Conservation (phyloP, 2,888 invertebrate species). For the Pilophorus perplexus region DNA sequence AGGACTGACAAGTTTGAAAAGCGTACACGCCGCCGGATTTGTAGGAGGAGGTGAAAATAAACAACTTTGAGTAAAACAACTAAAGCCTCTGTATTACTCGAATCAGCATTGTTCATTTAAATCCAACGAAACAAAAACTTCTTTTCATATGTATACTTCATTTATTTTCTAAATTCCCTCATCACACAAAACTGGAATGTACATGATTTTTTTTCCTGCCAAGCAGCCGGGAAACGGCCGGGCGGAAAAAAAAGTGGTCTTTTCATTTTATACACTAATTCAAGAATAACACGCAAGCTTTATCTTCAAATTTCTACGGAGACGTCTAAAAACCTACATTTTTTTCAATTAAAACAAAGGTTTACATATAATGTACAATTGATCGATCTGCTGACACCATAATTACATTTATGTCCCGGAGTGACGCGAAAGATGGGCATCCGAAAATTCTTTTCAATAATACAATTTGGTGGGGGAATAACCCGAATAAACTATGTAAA, state of each 20-base stretch:
- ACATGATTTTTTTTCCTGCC: constrained; percentile 21
- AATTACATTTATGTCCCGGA: constrained; percentile 13
- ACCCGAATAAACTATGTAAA: constrained; percentile 24
- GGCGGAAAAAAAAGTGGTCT: no score
- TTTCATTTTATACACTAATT: constrained; percentile 38
- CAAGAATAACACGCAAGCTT: constrained; percentile 31
- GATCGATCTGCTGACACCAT: constrained; percentile 20
- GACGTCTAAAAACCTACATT: constrained; percentile 22
- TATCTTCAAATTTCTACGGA: no score
- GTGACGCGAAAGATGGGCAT: background rate
- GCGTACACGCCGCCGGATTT: no score
- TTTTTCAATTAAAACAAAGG: constrained; percentile 18
- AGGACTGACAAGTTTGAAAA: no score
- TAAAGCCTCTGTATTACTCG: background rate
- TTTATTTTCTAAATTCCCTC: constrained; percentile 20
- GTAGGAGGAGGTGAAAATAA: no score
- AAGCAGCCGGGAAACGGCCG: constrained; percentile 22
- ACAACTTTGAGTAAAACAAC: no score
- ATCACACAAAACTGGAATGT: constrained; percentile 38
- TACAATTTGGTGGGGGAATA: no score
- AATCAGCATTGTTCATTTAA: constrained; percentile 25
- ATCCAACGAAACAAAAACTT: no score
- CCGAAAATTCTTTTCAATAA: no score
- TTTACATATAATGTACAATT: constrained; percentile 29
- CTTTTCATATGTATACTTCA: no score